Evolutionary conservation across 2,888 invertebrate species (phyloP), one percentile per base, ranked within the genome.

Genomic region (Galerucella calmariensis): DNA sequence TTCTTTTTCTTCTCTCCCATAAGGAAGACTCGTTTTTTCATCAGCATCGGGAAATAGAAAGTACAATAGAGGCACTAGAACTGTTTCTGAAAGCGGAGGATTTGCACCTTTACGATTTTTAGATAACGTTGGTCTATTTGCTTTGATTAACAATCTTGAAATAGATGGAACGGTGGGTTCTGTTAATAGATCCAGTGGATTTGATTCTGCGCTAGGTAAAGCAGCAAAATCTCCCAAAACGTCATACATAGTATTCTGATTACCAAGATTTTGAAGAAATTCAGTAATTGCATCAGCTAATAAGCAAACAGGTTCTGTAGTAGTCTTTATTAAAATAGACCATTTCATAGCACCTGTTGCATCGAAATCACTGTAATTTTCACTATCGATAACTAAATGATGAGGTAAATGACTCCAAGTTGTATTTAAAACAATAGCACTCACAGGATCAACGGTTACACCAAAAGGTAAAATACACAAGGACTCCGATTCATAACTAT

Each of bases 1-100:
- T 27, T 80, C 81, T 44, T 89, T 85, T 78, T 88, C 88, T 48
- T 89, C 85, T 59, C 87, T 84, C 59, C 88, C 86, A 83, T 92
- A 92, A 2, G 89, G 89, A 85, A 88, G 90, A 65, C 86, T 88
- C 74, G 90, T 86, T 75, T 91, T 90, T 73, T 92, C 90, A 79
- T 94, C 92, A 72, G 96, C 95, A 90, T 97, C 97, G 69, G 97
- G 97, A 85, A 97, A 97, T 35, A 97, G 88, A 86, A 93, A 97
- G 84, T 94, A 93, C 67, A 97, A 86, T 80, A 97, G 90, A 59
- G 94, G 91, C 85, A 93, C 92, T 53, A 97, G 87, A 77, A 94
- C 88, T 46, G 93, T 93, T 82, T 93, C 93, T 14, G 93, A 88
- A 82, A 97, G 92, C 0, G 96, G 96, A 0, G 95, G 94, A 73